Conservation (phyloP, 2,797 vertebrate species). For the Apogon talboti region DNA sequence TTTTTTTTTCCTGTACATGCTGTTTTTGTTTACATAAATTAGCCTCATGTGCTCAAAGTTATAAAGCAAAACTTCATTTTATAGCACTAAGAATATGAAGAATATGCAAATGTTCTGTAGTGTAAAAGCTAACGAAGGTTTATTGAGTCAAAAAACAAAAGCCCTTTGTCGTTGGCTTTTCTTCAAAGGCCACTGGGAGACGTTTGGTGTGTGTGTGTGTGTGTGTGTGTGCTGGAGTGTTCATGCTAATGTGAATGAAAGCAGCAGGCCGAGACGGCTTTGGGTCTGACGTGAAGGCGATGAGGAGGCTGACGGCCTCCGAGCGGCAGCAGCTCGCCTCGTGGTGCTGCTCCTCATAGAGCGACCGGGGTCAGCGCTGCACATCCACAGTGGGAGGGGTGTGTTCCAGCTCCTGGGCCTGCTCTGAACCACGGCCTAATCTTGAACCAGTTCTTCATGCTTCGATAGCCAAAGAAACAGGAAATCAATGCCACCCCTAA, state of each 20-base stretch:
- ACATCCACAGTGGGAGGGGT: too few relatives aligned
- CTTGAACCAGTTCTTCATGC: too few relatives aligned
- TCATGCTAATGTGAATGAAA: conserved; percentile 29
- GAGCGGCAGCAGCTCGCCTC: conserved; percentile 17
- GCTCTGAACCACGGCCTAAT: too few relatives aligned
- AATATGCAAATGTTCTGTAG: conserved; percentile 43
- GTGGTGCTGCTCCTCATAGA: background rate
- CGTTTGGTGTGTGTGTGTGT: too few relatives aligned
- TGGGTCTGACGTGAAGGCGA: conserved; percentile 22
- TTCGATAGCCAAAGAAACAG: too few relatives aligned
- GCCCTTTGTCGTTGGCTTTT: conserved; percentile 49
- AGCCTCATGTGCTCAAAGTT: conserved; percentile 29
- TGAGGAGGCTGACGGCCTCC: conserved; percentile 25
- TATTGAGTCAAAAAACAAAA: conserved; percentile 52
- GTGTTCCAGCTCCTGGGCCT: too few relatives aligned
- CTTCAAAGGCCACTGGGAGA: conserved; percentile 30
- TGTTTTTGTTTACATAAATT: conserved; percentile 22
- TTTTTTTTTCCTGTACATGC: background rate
- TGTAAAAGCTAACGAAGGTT: conserved; percentile 22
- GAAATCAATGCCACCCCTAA: too few relatives aligned
- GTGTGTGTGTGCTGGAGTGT: background rate
- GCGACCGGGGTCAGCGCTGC: conserved; percentile 11
- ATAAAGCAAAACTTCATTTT: conserved; percentile 38
- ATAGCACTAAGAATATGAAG: conserved; percentile 21
- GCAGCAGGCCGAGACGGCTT: conserved; percentile 27